Base-by-base conservation (phyloP, 2,113 vertebrate species). In the Halcyon malimbica region DNA sequence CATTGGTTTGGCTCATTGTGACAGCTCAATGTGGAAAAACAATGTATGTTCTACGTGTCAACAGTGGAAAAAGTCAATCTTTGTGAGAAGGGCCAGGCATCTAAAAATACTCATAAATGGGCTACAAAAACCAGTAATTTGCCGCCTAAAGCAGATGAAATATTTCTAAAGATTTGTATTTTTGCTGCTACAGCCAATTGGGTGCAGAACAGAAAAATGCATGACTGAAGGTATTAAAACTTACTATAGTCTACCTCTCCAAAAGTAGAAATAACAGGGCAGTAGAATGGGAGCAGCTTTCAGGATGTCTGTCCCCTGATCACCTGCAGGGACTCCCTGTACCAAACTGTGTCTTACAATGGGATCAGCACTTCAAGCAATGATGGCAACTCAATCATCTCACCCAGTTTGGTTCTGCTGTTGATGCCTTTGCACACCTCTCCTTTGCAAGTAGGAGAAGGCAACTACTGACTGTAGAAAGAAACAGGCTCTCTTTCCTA, bases 331-430 rank as follows among this genome's bases (percentile, higher is more conserved):
- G 20, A 51, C 28, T 83, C 29, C 39, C 33, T 57, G 13, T 33
- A 90, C 13, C 37, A 93, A 29, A 17, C 23, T 44, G 29, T 2
- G 11, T 16, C 29, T 68, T 50, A 68, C 13, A 28, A 31, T 1
- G 26, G 35, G 31, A 89, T 41, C 41, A 74, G 21, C 44, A 54
- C 42, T 46, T 82, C 17, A 59, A 18, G 3, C 35, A 64, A 54
- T 0, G 3, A 68, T 3, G 41, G 41, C 44, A 81, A 75, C 54
- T 25, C 14, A 0, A 68, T 25, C 29, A 41, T 13, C 14, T 62
- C 8, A 2, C 9, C 19, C 62, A 76, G 10, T 46, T 6, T 19
- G 11, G 29, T 64, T 79, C 33, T 83, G 29, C 42, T 51, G 4
- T 21, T 67, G 46, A 41, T 41, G 16, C 10, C 29, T 73, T 64